These are phyloP conservation scores for Drosophila pegasa DNA, from an alignment of 2,888 invertebrate species.

Conservation along the genomic window DNA sequence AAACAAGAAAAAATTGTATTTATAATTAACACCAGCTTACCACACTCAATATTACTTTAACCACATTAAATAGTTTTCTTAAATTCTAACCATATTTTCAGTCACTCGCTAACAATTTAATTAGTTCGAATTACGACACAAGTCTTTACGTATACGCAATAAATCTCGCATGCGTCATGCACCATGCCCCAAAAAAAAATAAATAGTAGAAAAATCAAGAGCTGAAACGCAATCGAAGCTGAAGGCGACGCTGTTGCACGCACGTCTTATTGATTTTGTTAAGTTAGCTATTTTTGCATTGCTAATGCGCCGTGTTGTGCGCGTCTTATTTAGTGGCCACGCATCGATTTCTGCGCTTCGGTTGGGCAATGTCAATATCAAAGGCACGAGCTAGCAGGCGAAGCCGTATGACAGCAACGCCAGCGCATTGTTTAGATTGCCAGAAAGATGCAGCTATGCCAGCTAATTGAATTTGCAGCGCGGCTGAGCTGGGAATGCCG, in stretches of 20 bases:
- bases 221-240: slow-evolving; percentile 12
- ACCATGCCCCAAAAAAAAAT: not conserved
- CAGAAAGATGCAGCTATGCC: slow-evolving; percentile 23
- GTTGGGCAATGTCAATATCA: slow-evolving; percentile 74
- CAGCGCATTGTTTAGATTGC: slow-evolving; percentile 40
- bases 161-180: slow-evolving; percentile 59
- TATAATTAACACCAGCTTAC: too few species aligned
- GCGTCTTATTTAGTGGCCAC: slow-evolving; percentile 46
- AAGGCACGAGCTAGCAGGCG: slow-evolving; percentile 49
- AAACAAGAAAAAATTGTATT: too few species aligned
- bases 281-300: slow-evolving; percentile 45
- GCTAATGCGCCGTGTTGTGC: slow-evolving; percentile 62
- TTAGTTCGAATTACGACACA: slow-evolving; percentile 54
- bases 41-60: too few species aligned
- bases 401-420: slow-evolving; percentile 60
- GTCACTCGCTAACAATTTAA: slow-evolving; percentile 55
- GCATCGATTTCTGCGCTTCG: slow-evolving; percentile 53
- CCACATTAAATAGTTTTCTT: not conserved
- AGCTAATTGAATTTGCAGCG: slow-evolving; percentile 73
- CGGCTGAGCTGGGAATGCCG: slow-evolving; percentile 42
- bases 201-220: not conserved
- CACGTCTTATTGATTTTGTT: slow-evolving; percentile 59
- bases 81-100: not conserved
- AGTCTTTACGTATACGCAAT: slow-evolving; percentile 36
- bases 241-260: slow-evolving; percentile 46